These are phyloP conservation scores for Agrilus planipennis DNA, from an alignment of 1,140 invertebrate species.

Conservation along the genomic window DNA sequence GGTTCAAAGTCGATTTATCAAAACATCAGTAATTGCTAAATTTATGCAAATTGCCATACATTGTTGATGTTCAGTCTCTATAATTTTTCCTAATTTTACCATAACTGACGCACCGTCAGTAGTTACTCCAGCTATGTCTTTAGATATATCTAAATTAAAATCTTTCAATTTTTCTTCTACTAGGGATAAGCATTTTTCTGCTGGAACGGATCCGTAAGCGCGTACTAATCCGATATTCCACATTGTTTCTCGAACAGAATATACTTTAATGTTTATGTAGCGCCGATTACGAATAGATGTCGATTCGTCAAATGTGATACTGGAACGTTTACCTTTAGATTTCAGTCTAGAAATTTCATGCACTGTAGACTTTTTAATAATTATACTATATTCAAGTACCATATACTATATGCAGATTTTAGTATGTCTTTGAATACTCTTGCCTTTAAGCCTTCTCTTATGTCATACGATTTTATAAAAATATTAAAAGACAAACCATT, in stretches of 20 bases:
- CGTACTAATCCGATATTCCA: constrained; percentile 10
- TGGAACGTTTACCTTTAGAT: constrained; percentile 9
- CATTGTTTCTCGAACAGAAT: constrained; percentile 6
- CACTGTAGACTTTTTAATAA: constrained; percentile 9
- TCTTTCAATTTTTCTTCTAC: constrained; percentile 10
- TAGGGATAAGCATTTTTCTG: constrained; percentile 4
- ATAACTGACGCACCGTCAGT: constrained; percentile 8
- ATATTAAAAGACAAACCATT: constrained; percentile 6
- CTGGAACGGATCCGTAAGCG: constrained; percentile 3
- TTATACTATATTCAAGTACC: constrained; percentile 10
- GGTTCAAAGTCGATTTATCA: constrained; percentile 14
- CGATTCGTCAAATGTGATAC: constrained; percentile 11
- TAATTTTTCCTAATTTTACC: too few relatives aligned
- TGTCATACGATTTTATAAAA: constrained; percentile 8
- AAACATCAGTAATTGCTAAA: constrained; percentile 16
- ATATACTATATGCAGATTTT: constrained; percentile 6
- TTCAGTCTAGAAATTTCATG: constrained; percentile 10
- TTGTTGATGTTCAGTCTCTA: constrained; percentile 12
- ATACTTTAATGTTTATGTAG: constrained; percentile 12
- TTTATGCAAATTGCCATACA: constrained; percentile 11
- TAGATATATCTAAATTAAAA: constrained; percentile 11
- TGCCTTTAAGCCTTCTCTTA: constrained; percentile 7
- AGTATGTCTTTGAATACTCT: constrained; percentile 7
- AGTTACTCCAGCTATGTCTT: constrained; percentile 6
- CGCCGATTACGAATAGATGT: constrained; percentile 10